Evolutionary conservation across 2,888 invertebrate genomes (phyloP).

Genomic region (Miltochrista miniata): DNA sequence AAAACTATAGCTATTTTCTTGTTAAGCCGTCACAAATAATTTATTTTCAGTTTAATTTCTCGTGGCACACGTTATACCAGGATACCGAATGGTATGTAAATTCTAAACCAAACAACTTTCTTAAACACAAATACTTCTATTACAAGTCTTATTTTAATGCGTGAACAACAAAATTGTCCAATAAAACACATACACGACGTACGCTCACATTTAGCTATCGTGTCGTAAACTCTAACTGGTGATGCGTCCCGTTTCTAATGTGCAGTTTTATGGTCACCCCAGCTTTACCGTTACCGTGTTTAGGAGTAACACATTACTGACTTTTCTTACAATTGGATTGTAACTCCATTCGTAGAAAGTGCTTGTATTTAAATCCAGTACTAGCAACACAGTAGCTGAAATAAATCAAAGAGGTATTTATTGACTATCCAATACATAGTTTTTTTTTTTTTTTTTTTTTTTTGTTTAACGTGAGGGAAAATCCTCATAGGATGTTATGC

Average conservation of each 20-base stretch:
- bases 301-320: conserved; percentile 8
- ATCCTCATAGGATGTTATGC: too few relatives aligned
- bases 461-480: too few relatives aligned
- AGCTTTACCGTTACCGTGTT: conserved; percentile 27
- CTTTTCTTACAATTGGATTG: conserved; percentile 3
- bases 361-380: background rate
- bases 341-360: conserved; percentile 3
- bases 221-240: conserved; percentile 21
- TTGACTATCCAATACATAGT: too few relatives aligned
- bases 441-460: too few relatives aligned
- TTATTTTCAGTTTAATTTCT: too few relatives aligned
- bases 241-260: conserved; percentile 26
- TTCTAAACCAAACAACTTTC: conserved; percentile 15
- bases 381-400: background rate
- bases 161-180: conserved; percentile 18
- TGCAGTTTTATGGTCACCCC: conserved; percentile 30
- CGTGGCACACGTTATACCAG: background rate
- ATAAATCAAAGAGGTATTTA: background rate
- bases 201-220: conserved; percentile 11
- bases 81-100: conserved; percentile 12
- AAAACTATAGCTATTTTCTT: too few relatives aligned
- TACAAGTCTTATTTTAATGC: conserved; percentile 6
- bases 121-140: conserved; percentile 9
- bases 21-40: too few relatives aligned
- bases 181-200: conserved; percentile 30